Percentiles rank a stretch among this genome's conserved stretches.
Evolutionary conservation across 2,888 invertebrate genomes (phyloP).

Genomic region (Scaptodrosophila latifasciaeformis): DNA sequence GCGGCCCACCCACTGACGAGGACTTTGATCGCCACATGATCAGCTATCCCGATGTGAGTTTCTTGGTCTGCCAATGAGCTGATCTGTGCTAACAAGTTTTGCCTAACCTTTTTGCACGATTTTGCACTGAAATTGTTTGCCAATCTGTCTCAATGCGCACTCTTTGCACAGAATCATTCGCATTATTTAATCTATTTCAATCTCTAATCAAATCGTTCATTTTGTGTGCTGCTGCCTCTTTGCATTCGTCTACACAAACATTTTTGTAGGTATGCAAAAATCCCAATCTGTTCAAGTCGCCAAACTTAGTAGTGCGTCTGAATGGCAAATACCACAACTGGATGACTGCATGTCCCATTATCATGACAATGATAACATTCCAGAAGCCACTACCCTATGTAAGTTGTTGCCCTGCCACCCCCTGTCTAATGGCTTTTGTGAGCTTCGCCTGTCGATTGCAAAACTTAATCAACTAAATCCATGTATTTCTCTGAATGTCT

Average conservation of each 20-base stretch:
- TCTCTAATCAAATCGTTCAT: too few species aligned
- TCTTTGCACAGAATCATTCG: too few species aligned
- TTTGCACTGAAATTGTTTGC: too few species aligned
- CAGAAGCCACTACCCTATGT: constrained; percentile 88
- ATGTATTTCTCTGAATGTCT: background rate
- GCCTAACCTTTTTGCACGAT: too few species aligned
- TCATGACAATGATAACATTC: constrained; percentile 90
- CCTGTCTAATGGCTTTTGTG: background rate
- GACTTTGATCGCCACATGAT: constrained; percentile 79
- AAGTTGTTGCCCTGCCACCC: too few species aligned
- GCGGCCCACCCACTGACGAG: constrained; percentile 78
- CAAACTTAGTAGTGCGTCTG: constrained; percentile 89
- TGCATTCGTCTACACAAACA: constrained; percentile 36
- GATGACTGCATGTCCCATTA: constrained; percentile 91
- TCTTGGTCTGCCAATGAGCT: background rate
- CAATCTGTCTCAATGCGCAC: too few species aligned
- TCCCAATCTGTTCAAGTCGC: constrained; percentile 84
- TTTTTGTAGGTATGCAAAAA: constrained; percentile 82
- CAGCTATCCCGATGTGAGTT: constrained; percentile 76
- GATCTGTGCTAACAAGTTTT: background rate
- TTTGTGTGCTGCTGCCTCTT: constrained; percentile 1
- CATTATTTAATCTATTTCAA: too few species aligned
- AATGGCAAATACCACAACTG: constrained; percentile 93
- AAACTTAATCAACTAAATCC: too few species aligned
- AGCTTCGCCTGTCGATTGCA: too few species aligned